A percentile compares a stretch with the other conserved stretches of the same genome.
Conservation (phyloP, 2,113 vertebrate species). For the Gallinago media region DNA sequence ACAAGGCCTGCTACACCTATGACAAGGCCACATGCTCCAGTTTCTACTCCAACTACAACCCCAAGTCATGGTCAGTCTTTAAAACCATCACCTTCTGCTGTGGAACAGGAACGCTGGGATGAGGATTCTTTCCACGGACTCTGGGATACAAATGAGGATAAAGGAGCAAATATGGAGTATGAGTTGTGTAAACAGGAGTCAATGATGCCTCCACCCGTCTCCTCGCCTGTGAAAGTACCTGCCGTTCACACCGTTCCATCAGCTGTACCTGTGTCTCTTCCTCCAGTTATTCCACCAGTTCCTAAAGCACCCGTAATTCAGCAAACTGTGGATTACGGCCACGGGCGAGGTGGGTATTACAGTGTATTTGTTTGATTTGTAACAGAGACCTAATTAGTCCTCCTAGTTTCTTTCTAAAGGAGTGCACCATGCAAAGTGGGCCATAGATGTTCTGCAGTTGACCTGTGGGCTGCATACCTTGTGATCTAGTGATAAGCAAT, state of each 20-base stretch:
- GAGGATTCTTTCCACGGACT: constrained; percentile 86
- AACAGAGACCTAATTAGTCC: neutral
- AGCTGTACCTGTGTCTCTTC: constrained; percentile 60
- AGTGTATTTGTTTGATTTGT: neutral
- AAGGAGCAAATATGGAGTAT: constrained; percentile 79
- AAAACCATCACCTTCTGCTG: constrained; percentile 72
- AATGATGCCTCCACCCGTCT: constrained; percentile 59
- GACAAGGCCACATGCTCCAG: constrained; percentile 72
- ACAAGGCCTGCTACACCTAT: constrained; percentile 73
- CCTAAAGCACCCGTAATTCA: constrained; percentile 84
- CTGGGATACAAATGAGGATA: constrained; percentile 86
- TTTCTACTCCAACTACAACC: constrained; percentile 67
- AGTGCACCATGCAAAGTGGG: neutral
- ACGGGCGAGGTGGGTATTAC: constrained; percentile 83
- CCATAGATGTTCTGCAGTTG: neutral
- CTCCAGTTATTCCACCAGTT: constrained; percentile 74
- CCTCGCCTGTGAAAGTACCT: constrained; percentile 65
- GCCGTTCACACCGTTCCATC: constrained; percentile 64
- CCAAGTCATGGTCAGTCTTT: constrained; percentile 72
- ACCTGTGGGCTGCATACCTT: neutral
- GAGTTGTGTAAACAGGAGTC: constrained; percentile 66
- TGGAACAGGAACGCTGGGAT: constrained; percentile 83
- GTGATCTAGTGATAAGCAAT: neutral
- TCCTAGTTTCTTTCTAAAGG: neutral
- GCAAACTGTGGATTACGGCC: constrained; percentile 94